Conservation (phyloP, 30 jellyfish, hydroid and myxozoan genomes). For the Calvadosia cruxmelitensis region DNA sequence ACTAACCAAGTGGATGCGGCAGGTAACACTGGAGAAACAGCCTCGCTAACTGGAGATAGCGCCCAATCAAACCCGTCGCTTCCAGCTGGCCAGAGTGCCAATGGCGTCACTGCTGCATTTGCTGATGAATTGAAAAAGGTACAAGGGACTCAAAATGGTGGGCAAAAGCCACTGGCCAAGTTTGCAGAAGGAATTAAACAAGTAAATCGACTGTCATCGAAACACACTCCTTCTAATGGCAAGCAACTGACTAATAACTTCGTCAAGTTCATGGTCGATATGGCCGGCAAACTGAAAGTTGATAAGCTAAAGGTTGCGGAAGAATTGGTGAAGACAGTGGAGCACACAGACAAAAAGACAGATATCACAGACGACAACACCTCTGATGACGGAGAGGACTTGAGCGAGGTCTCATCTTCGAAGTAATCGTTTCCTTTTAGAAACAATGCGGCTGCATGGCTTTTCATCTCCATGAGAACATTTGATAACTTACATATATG, state of each 20-base stretch:
- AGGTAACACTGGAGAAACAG: neutral
- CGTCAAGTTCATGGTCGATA: conserved; percentile 21
- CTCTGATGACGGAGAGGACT: neutral
- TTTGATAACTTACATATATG: too few species aligned
- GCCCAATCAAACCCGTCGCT: neutral
- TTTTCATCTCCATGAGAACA: too few species aligned
- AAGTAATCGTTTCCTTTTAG: too few species aligned
- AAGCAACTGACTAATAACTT: conserved; percentile 31
- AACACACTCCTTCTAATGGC: conserved; percentile 7
- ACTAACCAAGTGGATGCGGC: neutral
- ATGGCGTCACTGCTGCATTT: neutral
- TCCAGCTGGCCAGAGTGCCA: neutral
- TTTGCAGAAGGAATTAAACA: neutral
- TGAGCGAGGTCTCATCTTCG: too few species aligned
- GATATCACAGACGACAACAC: conserved; percentile 1
- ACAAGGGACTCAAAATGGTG: neutral
- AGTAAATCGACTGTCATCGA: neutral
- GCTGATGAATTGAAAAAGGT: neutral
- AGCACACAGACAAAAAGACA: conserved; percentile 18
- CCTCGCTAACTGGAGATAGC: neutral
- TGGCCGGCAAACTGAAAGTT: conserved; percentile 39
- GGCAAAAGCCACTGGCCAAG: neutral
- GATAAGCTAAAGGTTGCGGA: conserved; percentile 34
- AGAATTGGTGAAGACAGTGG: conserved; percentile 22
- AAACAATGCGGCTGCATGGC: too few species aligned